Percentiles rank a stretch among this genome's conserved stretches.
These are phyloP conservation scores for Phorcus lineatus DNA, from an alignment of 2,888 invertebrate genomes.

Conservation along the genomic window DNA sequence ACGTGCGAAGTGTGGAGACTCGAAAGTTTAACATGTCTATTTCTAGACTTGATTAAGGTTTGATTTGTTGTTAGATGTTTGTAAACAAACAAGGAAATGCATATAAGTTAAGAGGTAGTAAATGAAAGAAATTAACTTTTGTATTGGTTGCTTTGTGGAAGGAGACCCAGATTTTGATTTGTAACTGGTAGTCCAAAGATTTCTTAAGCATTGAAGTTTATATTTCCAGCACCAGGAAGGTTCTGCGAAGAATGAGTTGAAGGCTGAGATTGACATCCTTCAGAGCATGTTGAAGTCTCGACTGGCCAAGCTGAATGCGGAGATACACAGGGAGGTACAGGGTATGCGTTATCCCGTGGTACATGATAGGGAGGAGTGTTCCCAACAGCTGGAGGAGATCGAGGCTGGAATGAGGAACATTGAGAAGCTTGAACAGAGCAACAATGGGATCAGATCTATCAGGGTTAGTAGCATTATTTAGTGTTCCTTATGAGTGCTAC, in stretches of 20 bases:
- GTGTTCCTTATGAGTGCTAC: no score
- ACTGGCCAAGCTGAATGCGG: neutral
- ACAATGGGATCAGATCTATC: neutral
- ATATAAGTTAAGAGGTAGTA: no score
- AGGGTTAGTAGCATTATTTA: neutral
- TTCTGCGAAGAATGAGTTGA: neutral
- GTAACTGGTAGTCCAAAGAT: no score
- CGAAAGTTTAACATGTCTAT: no score
- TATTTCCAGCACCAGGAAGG: neutral
- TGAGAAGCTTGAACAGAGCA: neutral
- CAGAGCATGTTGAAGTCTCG: conserved; percentile 1
- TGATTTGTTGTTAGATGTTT: no score
- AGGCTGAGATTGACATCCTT: neutral
- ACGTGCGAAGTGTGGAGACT: no score
- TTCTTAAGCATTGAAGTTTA: no score
- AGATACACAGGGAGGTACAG: neutral
- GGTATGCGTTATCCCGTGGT: neutral
- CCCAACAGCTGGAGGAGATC: neutral
- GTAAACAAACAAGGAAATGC: no score
- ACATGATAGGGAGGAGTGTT: neutral
- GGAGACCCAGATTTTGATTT: no score
- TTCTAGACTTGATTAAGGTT: no score
- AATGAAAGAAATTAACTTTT: no score
- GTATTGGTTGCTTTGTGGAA: no score
- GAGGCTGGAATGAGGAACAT: neutral